These are phyloP conservation scores for Atta texana DNA, from an alignment of 1,140 invertebrate genomes.

Conservation along the genomic window DNA sequence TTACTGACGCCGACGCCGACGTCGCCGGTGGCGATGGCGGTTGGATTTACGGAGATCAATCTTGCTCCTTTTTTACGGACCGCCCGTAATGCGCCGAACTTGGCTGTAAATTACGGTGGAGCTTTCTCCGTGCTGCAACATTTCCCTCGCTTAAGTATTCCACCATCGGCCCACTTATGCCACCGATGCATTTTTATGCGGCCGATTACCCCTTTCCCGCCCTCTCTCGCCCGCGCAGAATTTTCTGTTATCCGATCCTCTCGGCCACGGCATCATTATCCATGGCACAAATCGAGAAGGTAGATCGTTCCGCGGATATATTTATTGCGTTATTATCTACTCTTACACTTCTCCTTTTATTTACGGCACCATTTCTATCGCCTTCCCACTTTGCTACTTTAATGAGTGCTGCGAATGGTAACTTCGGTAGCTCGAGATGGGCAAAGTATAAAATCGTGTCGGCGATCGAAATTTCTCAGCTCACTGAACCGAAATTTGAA, in stretches of 20 bases:
- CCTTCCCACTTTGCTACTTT: constrained; percentile 56
- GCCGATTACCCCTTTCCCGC: constrained; percentile 65
- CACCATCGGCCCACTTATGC: constrained; percentile 74
- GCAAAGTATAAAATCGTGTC: constrained; percentile 45
- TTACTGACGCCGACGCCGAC: constrained; percentile 61
- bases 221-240: constrained; percentile 16
- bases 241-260: constrained; percentile 57
- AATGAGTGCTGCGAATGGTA: constrained; percentile 40
- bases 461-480: constrained; percentile 43
- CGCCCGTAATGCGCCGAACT: constrained; percentile 68
- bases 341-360: constrained; percentile 54
- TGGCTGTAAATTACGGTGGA: constrained; percentile 69
- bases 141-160: constrained; percentile 70
- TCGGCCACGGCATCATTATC: constrained; percentile 69
- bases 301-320: constrained; percentile 42
- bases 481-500: constrained; percentile 52
- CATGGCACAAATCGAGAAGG: constrained; percentile 42
- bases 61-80: constrained; percentile 29
- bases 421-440: constrained; percentile 19
- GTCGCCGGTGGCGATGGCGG: not conserved
- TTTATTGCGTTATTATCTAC: constrained; percentile 63
- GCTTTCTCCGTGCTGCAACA: constrained; percentile 30
- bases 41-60: constrained; percentile 72
- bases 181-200: constrained; percentile 75
- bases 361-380: constrained; percentile 48